Evolutionary conservation across 2,888 invertebrate genomes (phyloP).

Genomic region (Cryptops parisi): DNA sequence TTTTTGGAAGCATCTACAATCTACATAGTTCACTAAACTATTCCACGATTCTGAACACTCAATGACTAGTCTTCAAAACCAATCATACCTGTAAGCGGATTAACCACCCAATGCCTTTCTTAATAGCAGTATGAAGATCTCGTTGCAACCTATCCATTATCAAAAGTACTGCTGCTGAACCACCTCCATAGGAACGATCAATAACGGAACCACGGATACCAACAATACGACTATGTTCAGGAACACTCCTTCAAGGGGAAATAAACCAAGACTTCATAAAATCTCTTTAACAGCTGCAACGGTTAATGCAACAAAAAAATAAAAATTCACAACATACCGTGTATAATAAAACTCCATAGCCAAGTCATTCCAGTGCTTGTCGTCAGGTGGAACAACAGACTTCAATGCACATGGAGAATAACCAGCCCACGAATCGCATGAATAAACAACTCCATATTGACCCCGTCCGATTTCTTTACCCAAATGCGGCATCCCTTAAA

Average conservation of each 20-base stretch:
- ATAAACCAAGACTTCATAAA: background rate
- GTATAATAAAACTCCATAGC: constrained; percentile 87
- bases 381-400: constrained; percentile 75
- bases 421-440: constrained; percentile 59
- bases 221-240: constrained; percentile 63
- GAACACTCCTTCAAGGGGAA: constrained; percentile 47
- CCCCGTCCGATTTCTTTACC: constrained; percentile 49
- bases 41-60: background rate
- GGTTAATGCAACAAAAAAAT: too few species aligned
- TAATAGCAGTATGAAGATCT: constrained; percentile 63
- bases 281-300: background rate
- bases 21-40: background rate
- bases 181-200: constrained; percentile 53
- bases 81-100: constrained; percentile 37
- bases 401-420: constrained; percentile 66
- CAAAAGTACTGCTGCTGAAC: constrained; percentile 58
- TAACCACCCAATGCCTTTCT: constrained; percentile 48
- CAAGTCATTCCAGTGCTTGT: constrained; percentile 74
- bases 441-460: constrained; percentile 78
- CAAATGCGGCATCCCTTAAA: constrained; percentile 35
- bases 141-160: constrained; percentile 55
- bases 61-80: background rate
- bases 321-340: constrained; percentile 37
- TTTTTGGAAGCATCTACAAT: background rate
- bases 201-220: constrained; percentile 63